These are phyloP conservation scores for Telenomus remus DNA, from an alignment of 1,140 invertebrate genomes.

Conservation along the genomic window DNA sequence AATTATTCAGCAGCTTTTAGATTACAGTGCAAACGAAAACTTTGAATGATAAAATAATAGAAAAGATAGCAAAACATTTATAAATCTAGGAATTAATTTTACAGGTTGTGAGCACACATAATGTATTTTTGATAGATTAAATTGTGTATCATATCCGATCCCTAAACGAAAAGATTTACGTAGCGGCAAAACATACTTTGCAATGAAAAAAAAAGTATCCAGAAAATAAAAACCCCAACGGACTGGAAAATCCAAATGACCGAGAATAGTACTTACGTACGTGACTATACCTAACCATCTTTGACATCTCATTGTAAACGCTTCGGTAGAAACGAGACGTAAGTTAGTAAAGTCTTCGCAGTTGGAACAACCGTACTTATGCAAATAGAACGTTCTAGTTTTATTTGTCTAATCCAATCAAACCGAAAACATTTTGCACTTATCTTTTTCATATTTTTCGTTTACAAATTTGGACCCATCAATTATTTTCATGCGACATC, in stretches of 20 bases:
- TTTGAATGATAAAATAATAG: background rate
- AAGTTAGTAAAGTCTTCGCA: too few relatives aligned
- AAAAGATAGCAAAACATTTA: background rate
- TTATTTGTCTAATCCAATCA: too few relatives aligned
- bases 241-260: constrained; percentile 1
- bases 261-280: background rate
- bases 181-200: background rate
- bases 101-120: background rate
- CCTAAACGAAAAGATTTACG: background rate
- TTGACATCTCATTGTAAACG: background rate
- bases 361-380: too few relatives aligned
- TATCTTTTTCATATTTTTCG: too few relatives aligned
- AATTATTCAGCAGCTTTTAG: background rate
- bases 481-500: too few relatives aligned
- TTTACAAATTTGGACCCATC: too few relatives aligned
- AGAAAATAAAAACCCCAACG: background rate
- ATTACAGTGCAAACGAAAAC: too few relatives aligned
- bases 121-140: constrained; percentile 1
- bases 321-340: background rate
- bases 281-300: background rate
- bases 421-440: background rate
- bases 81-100: background rate
- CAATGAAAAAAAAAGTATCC: background rate
- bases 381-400: too few relatives aligned
- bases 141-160: background rate